These are phyloP conservation scores for Tachysurus fulvidraco DNA, from an alignment of 2,113 vertebrate species.

Conservation along the genomic window DNA sequence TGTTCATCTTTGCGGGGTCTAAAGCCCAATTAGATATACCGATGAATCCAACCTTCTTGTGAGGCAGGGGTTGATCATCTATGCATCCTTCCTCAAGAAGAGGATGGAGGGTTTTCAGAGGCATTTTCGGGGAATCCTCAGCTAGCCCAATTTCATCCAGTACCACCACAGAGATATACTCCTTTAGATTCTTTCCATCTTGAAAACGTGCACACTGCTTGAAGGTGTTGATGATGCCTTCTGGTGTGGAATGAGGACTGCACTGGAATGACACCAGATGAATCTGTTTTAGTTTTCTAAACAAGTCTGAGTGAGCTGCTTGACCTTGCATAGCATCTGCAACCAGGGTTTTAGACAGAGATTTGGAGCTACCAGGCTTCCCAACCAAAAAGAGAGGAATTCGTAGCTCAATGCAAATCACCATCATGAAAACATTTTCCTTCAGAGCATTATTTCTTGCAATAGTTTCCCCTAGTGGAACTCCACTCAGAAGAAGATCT, in stretches of 20 bases:
- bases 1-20: slow-evolving; percentile 98
- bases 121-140: slow-evolving; percentile 96
- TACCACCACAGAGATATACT: slow-evolving; percentile 93
- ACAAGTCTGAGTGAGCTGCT: slow-evolving; percentile 84
- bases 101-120: slow-evolving; percentile 92
- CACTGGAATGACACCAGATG: slow-evolving; percentile 97
- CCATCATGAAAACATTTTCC: slow-evolving; percentile 99
- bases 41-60: slow-evolving; percentile 93
- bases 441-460: slow-evolving; percentile 90
- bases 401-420: slow-evolving; percentile 90
- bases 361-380: slow-evolving; percentile 97
- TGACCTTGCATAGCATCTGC: slow-evolving; percentile 95
- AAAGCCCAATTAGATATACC: slow-evolving; percentile 98
- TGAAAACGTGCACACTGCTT: slow-evolving; percentile 94
- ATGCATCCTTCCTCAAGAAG: slow-evolving; percentile 94
- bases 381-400: slow-evolving; percentile 96
- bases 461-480: slow-evolving; percentile 82
- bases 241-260: slow-evolving; percentile 94
- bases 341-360: slow-evolving; percentile 93
- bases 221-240: slow-evolving; percentile 94
- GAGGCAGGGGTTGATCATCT: slow-evolving; percentile 85
- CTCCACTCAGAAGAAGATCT: slow-evolving; percentile 83
- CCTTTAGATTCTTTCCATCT: slow-evolving; percentile 87
- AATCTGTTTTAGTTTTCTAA: slow-evolving; percentile 86
- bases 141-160: slow-evolving; percentile 95